Conservation (phyloP, 2,888 invertebrate genomes). For the Eutolmus rufibarbis region DNA sequence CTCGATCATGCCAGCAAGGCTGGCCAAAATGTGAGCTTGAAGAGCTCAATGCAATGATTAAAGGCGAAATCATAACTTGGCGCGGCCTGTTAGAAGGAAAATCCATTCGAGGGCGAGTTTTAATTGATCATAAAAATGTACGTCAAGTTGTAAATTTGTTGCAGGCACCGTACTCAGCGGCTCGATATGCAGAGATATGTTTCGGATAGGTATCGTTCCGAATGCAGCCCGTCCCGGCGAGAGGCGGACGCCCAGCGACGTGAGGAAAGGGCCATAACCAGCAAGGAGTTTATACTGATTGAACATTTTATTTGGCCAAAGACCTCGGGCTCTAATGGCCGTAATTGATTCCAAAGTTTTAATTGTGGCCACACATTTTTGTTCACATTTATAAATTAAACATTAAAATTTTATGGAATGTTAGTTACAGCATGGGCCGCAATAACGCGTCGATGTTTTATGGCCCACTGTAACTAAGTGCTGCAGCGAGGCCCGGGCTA, state of each 20-base stretch:
- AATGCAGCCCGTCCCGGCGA: background rate
- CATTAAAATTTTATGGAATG: conserved; percentile 18
- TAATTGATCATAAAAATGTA: conserved; percentile 46
- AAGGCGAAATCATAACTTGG: conserved; percentile 31
- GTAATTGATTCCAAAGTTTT: conserved; percentile 45
- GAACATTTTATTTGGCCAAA: conserved; percentile 45
- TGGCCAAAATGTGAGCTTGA: conserved; percentile 40
- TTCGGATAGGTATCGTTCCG: background rate
- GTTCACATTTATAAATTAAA: conserved; percentile 36
- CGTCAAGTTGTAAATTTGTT: conserved; percentile 35
- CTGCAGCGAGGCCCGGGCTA: background rate
- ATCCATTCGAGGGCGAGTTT: conserved; percentile 47
- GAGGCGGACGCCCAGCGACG: background rate
- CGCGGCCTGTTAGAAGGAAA: background rate
- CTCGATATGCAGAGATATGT: background rate
- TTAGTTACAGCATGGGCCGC: background rate
- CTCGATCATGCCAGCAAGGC: background rate
- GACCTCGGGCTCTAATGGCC: conserved; percentile 39
- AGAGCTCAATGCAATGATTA: conserved; percentile 28
- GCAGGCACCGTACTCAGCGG: background rate
- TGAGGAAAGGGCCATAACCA: conserved; percentile 1
- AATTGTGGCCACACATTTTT: conserved; percentile 43
- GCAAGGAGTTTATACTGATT: conserved; percentile 44
- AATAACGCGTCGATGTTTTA: background rate
- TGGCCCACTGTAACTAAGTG: background rate